Conservation (phyloP, 1,140 invertebrate genomes). For the Amphibalanus amphitrite region DNA sequence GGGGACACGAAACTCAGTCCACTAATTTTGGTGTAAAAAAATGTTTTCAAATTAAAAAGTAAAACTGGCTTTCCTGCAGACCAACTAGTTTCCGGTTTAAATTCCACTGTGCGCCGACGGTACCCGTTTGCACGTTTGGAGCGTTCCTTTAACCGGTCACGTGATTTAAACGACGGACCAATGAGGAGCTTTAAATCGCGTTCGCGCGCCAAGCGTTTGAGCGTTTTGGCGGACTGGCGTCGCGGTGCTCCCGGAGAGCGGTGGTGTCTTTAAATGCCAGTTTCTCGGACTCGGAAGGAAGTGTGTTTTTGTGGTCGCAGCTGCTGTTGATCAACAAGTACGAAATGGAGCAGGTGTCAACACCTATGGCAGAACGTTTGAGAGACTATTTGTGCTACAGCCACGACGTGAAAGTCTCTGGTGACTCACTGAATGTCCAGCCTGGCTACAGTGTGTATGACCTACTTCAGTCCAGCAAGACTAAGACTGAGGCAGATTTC, state of each 20-base stretch:
- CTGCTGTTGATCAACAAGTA: not conserved
- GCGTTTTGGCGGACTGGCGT: not conserved
- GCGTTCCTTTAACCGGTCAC: slow-evolving; percentile 1
- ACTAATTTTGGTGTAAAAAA: no score
- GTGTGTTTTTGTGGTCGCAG: not conserved
- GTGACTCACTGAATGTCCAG: slow-evolving; percentile 1
- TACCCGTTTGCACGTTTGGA: not conserved
- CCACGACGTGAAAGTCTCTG: not conserved
- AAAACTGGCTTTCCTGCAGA: no score
- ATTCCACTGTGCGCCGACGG: no score
- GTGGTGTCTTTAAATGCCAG: not conserved
- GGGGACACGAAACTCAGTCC: no score
- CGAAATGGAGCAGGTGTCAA: not conserved
- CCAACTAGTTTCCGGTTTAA: no score
- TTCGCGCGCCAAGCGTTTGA: slow-evolving; percentile 3
- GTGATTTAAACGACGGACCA: slow-evolving; percentile 5
- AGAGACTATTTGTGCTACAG: not conserved
- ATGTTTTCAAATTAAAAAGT: no score
- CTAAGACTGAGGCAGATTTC: not conserved
- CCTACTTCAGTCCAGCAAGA: not conserved
- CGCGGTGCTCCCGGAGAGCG: not conserved
- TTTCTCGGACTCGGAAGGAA: not conserved
- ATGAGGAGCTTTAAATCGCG: slow-evolving; percentile 1
- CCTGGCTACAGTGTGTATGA: not conserved
- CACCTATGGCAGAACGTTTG: not conserved